Evolutionary conservation across 2,888 invertebrate species (phyloP).

Genomic region (Didymodactylos carnosus): DNA sequence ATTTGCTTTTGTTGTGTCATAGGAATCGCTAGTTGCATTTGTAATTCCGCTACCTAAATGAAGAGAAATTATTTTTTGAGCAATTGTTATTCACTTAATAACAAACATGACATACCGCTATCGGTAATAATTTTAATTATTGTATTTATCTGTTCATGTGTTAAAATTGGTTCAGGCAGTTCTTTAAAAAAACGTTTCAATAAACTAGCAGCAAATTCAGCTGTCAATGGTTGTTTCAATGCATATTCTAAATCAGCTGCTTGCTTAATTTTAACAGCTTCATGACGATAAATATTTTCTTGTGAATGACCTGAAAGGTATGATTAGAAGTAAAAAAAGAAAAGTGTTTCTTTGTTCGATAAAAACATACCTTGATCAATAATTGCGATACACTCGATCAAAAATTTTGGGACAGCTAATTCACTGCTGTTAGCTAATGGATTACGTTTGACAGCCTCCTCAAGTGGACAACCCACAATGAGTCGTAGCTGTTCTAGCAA

Average conservation of each 20-base stretch:
- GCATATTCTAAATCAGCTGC: neutral
- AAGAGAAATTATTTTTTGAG: neutral
- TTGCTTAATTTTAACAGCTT: neutral
- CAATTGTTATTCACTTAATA: neutral
- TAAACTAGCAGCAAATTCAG: neutral
- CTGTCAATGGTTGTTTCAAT: neutral
- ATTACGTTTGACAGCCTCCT: neutral
- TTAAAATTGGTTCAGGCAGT: neutral
- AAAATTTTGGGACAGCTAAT: neutral
- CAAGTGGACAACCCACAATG: neutral
- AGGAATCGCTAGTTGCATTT: no score
- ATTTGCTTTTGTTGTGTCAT: neutral
- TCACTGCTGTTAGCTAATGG: neutral
- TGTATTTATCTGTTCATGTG: neutral
- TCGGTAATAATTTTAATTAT: neutral
- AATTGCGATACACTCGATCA: neutral
- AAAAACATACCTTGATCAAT: neutral
- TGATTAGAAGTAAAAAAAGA: neutral
- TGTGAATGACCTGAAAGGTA: neutral
- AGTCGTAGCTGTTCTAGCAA: neutral
- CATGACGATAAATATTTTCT: neutral
- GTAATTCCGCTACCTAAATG: neutral
- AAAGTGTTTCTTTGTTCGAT: no score
- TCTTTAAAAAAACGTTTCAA: neutral
- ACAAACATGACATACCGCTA: neutral